Evolutionary conservation across 2,888 invertebrate genomes (phyloP).

Genomic region (Fragum whitleyi): DNA sequence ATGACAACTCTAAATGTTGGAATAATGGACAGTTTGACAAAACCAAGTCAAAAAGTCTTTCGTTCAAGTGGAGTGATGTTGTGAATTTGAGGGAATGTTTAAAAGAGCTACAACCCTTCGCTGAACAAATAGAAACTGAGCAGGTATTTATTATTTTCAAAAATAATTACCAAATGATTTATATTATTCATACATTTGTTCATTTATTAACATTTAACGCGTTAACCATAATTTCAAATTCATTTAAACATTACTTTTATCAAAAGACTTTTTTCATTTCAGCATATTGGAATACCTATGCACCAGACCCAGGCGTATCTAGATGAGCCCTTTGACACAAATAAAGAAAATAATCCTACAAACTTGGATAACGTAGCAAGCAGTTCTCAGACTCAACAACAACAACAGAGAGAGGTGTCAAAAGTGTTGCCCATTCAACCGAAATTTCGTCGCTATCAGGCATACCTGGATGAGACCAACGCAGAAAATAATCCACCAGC

Average conservation of each 20-base stretch:
- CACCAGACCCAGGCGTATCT: neutral
- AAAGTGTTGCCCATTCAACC: too few species aligned
- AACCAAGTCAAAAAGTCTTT: slow-evolving; percentile 21
- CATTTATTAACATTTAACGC: too few species aligned
- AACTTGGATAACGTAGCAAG: too few species aligned
- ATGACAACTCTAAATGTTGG: slow-evolving; percentile 37
- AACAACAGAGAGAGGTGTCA: too few species aligned
- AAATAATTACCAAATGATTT: too few species aligned
- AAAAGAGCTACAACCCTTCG: slow-evolving; percentile 7
- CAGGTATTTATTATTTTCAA: slow-evolving; percentile 6
- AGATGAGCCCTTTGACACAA: too few species aligned
- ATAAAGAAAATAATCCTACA: too few species aligned
- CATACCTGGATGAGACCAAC: neutral
- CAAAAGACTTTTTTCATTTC: neutral
- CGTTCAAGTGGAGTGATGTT: slow-evolving; percentile 20
- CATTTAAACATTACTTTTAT: neutral
- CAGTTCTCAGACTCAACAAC: too few species aligned
- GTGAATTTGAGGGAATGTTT: slow-evolving; percentile 1
- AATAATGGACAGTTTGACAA: slow-evolving; percentile 29
- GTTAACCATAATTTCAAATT: neutral
- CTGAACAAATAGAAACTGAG: slow-evolving; percentile 27
- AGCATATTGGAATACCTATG: neutral
- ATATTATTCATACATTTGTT: too few species aligned
- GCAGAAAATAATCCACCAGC: neutral
- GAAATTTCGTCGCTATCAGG: too few species aligned